These are phyloP conservation scores for Sylvicola fuscatus DNA, from an alignment of 2,888 invertebrate genomes.

Conservation along the genomic window DNA sequence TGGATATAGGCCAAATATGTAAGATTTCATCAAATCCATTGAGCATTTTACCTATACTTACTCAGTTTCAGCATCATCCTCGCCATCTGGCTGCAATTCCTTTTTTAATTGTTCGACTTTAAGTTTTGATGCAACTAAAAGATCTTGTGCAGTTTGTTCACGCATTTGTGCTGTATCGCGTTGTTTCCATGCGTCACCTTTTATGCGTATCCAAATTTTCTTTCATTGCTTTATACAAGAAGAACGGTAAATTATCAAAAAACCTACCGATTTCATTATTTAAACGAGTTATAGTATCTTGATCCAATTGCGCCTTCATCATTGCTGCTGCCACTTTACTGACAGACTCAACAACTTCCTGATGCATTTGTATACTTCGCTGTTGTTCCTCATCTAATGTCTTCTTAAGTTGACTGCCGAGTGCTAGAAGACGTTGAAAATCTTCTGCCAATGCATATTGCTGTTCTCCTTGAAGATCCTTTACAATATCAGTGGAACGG, in stretches of 20 bases:
- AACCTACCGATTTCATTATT: constrained; percentile 20
- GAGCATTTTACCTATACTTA: not conserved
- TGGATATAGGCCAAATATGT: too few relatives aligned
- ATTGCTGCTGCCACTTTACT: constrained; percentile 14
- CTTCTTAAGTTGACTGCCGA: constrained; percentile 6
- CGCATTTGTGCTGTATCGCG: constrained; percentile 23
- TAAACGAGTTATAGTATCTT: constrained; percentile 19
- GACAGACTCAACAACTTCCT: constrained; percentile 13
- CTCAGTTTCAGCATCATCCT: constrained; percentile 1
- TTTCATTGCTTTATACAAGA: not conserved
- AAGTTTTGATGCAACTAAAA: constrained; percentile 17
- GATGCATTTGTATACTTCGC: constrained; percentile 13
- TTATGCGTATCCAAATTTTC: not conserved
- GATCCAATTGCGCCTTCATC: constrained; percentile 16
- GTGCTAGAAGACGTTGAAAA: constrained; percentile 6
- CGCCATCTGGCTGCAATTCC: constrained; percentile 7
- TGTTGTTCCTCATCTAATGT: constrained; percentile 5
- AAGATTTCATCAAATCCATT: too few relatives aligned
- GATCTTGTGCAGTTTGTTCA: constrained; percentile 21
- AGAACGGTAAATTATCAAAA: not conserved
- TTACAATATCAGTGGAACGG: constrained; percentile 11
- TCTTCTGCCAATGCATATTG: constrained; percentile 6
- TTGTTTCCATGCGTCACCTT: constrained; percentile 24
- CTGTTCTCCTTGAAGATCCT: constrained; percentile 7
- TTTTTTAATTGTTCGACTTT: constrained; percentile 17